A percentile compares a stretch with the other conserved stretches of the same genome.
phyloP scores from a whole-genome alignment of 2,888 invertebrate species.

The Phymatocera aterrima region DNA sequence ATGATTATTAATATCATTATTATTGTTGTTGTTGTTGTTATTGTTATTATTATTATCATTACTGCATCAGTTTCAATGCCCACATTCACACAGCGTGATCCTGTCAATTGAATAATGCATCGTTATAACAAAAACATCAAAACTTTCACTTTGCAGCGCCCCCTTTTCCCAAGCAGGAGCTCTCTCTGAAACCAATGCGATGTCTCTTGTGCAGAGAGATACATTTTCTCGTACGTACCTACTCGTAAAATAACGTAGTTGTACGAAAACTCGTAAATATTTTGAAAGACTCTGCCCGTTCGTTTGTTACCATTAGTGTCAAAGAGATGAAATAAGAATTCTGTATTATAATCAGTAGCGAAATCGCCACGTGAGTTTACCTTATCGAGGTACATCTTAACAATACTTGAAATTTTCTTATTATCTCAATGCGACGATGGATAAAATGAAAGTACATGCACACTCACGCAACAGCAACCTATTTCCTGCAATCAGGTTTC shows the following conservation, averaged over 20 bases:
- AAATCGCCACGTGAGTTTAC: background rate
- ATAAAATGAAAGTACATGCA: background rate
- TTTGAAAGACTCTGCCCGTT: background rate
- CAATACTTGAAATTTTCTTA: background rate
- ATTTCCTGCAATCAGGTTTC: no score
- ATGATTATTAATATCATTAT: background rate
- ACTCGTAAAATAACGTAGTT: background rate
- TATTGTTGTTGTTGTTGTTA: no score
- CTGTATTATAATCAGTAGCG: background rate
- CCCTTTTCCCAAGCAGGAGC: background rate
- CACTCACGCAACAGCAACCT: no score
- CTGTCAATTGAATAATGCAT: background rate
- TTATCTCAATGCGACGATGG: background rate
- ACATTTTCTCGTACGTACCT: background rate
- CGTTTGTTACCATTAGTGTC: background rate
- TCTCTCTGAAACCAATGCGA: background rate
- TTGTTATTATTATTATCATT: no score
- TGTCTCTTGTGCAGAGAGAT: background rate
- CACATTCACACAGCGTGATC: background rate
- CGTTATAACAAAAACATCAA: background rate
- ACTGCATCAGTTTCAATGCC: background rate
- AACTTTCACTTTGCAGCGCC: background rate
- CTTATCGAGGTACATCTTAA: no score
- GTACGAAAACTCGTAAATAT: background rate
- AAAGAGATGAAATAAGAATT: background rate